phyloP scores from a whole-genome alignment of 53 echinoderm and acorn worm genomes.

The Crossaster papposus region DNA sequence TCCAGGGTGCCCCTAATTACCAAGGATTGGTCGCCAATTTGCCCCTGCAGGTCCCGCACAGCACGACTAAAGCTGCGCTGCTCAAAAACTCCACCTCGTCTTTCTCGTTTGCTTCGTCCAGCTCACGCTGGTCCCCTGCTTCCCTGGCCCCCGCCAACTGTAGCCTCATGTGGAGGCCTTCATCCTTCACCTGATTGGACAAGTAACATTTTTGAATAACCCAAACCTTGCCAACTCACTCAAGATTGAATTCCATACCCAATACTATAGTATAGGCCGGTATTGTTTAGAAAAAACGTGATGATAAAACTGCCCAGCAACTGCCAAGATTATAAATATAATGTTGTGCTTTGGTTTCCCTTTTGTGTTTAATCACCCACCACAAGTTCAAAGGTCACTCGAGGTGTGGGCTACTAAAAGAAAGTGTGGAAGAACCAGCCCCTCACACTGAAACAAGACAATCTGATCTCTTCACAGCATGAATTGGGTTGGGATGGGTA shows the following conservation, averaged over 20 bases:
- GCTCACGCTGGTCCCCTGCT: constrained; percentile 8
- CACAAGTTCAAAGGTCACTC: no score
- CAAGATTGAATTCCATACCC: not conserved
- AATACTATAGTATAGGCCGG: constrained; percentile 6
- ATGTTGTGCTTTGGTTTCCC: no score
- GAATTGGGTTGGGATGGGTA: no score
- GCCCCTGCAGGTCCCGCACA: constrained; percentile 27
- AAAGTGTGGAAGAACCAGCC: no score
- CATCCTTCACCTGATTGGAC: constrained; percentile 53
- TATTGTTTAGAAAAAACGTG: no score
- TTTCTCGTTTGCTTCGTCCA: constrained; percentile 36
- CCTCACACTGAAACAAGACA: no score
- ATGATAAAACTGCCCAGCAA: not conserved
- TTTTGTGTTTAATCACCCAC: no score
- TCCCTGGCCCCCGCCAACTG: constrained; percentile 49
- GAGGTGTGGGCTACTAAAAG: no score
- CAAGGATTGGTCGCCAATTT: constrained; percentile 48
- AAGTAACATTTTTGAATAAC: not conserved
- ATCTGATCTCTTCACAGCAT: no score
- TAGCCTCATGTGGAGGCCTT: constrained; percentile 79
- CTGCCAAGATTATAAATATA: no score
- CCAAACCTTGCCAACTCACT: no score
- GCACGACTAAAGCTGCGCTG: constrained; percentile 9
- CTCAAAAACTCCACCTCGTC: constrained; percentile 39
- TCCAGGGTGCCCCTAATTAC: not conserved